Base-by-base conservation (phyloP, 2,888 invertebrate species). In the Acronicta psi region DNA sequence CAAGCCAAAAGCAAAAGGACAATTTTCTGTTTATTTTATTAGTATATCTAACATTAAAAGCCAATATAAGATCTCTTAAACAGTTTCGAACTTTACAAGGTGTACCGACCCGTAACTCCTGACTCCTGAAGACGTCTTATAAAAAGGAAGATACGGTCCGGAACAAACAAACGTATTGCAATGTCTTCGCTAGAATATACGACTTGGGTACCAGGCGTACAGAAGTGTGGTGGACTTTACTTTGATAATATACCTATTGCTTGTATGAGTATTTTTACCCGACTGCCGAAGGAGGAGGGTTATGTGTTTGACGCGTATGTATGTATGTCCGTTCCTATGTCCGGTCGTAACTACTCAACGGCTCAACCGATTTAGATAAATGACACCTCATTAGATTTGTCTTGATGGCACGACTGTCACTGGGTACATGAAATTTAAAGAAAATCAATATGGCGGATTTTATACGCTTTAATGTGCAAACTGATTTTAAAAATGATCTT, bases 101-200 rank as follows among this genome's bases (percentile, higher is more conserved):
- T 84, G 81, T 80, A 84, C 83, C 80, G 81, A 85, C 73, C 81
- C 82, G 84, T 86, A 84, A 84, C 85, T 88, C 83, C 62, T 74
- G 77, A 69, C 77, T 80, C 83, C 64, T 73, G 77, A 79, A 82
- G 84, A 87, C 84, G 82, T 85, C 81, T 89, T 88, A 86, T 88
- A 88, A 88, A 90, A 89, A 86, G 84, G 75, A 82, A 85, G 82
- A 85, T 86, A 87, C 89, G 83, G 82, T 80, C 82, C 84, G 87
- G 85, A 90, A 89, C 87, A 86, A 89, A 88, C 86, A 88, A 85
- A 88, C 83, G 85, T 89, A 89, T 87, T 89, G 89, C 90, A 82
- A 77, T 80, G 84, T 84, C 85, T 77, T 79, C 76, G 73, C 77
- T 82, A 79, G 82, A 84, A 83, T 84, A 86, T 86, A 87, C 83